Conservation (phyloP, 2,113 vertebrate species). For the Malurus alboscapulatus region DNA sequence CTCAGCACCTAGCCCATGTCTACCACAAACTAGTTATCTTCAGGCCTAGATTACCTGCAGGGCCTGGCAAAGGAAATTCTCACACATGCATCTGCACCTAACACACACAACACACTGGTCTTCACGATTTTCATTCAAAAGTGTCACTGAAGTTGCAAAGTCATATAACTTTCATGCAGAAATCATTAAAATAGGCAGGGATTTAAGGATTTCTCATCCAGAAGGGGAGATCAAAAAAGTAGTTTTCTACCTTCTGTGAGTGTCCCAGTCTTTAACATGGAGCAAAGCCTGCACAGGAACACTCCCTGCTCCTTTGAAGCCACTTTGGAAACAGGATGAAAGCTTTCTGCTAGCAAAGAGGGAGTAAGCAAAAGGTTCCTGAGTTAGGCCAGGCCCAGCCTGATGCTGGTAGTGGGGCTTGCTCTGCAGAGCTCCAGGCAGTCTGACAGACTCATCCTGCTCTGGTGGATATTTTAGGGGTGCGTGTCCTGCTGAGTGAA, state of each 20-base stretch:
- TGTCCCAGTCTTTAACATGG: background rate
- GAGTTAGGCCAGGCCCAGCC: background rate
- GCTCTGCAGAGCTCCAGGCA: background rate
- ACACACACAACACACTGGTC: background rate
- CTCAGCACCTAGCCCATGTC: background rate
- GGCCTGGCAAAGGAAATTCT: background rate
- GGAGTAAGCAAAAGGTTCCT: background rate
- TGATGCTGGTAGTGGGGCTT: background rate
- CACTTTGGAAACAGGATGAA: background rate
- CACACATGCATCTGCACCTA: background rate
- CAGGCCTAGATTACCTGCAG: background rate
- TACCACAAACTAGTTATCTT: background rate
- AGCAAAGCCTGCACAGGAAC: background rate
- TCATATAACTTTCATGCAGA: background rate
- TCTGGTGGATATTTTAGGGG: background rate
- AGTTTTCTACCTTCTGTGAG: background rate
- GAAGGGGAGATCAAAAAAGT: background rate
- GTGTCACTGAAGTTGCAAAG: background rate
- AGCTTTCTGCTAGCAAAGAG: background rate
- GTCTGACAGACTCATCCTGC: background rate
- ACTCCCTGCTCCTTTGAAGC: background rate
- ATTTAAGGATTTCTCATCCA: background rate
- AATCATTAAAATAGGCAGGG: background rate
- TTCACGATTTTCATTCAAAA: background rate
- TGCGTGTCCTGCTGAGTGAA: rapidly evolving